These are phyloP conservation scores for Tenebrosternarchus preto DNA, from an alignment of 2,113 vertebrate species.

Conservation along the genomic window DNA sequence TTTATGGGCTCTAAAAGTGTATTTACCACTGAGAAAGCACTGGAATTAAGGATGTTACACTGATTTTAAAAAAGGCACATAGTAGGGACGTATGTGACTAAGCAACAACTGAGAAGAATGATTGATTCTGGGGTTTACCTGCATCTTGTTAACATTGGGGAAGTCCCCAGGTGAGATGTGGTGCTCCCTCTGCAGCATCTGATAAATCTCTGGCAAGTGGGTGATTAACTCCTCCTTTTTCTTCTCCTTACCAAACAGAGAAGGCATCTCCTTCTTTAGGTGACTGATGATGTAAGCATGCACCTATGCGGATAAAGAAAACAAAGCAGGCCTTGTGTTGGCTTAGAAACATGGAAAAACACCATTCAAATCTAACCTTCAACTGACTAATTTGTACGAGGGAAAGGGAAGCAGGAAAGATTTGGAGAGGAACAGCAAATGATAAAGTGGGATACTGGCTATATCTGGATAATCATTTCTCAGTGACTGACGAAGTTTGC, in stretches of 20 bases:
- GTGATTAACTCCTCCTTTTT: slow-evolving; percentile 94
- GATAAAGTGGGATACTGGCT: not conserved
- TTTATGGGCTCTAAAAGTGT: not conserved
- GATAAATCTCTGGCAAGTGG: slow-evolving; percentile 89
- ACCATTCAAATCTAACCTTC: not conserved
- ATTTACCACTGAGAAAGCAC: not conserved
- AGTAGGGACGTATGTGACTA: not conserved
- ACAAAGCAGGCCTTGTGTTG: not conserved
- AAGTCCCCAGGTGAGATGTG: slow-evolving; percentile 96
- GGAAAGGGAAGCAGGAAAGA: not conserved
- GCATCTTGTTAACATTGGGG: slow-evolving; percentile 91
- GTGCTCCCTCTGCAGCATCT: slow-evolving; percentile 86
- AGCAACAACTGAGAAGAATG: not conserved
- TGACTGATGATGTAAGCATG: slow-evolving; percentile 97
- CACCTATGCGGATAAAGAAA: slow-evolving; percentile 74
- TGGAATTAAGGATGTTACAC: not conserved
- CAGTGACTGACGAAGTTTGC: not conserved
- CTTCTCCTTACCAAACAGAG: slow-evolving; percentile 91
- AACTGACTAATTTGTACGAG: not conserved
- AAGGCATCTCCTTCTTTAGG: slow-evolving; percentile 96
- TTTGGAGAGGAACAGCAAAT: not conserved
- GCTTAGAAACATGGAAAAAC: not conserved
- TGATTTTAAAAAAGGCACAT: too few relatives aligned
- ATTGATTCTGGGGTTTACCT: slow-evolving; percentile 73
- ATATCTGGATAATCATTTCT: not conserved